phyloP scores from a whole-genome alignment of 2,113 vertebrate genomes.

The Chitala chitala region DNA sequence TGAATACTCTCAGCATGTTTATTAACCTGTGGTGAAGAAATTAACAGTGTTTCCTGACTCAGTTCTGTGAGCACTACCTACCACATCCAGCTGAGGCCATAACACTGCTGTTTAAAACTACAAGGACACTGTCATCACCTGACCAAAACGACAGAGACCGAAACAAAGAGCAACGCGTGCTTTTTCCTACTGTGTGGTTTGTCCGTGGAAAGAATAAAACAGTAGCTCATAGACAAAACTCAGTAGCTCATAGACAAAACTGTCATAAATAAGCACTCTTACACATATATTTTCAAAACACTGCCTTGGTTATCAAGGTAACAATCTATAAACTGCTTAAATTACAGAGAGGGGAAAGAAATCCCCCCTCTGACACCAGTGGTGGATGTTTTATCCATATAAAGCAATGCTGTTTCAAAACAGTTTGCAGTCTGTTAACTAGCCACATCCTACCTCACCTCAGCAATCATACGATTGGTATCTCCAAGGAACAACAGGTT shows the following conservation, averaged over 20 bases:
- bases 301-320: neutral
- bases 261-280: neutral
- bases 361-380: neutral
- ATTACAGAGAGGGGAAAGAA: conserved; percentile 22
- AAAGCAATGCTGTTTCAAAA: no score
- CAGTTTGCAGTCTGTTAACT: neutral
- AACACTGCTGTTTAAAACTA: neutral
- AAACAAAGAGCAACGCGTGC: neutral
- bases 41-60: no score
- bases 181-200: neutral
- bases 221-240: neutral
- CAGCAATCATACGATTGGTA: conserved; percentile 95
- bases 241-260: no score
- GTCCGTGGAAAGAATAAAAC: neutral
- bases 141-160: neutral
- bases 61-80: neutral
- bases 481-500: conserved; percentile 93
- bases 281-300: neutral
- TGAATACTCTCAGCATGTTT: no score
- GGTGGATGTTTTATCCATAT: neutral
- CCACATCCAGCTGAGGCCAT: neutral
- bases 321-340: conserved; percentile 9
- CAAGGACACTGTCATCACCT: neutral
- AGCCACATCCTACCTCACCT: conserved; percentile 64
- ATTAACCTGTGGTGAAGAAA: no score